phyloP scores from a whole-genome alignment of 2,888 invertebrate species.

The Ethmia dodecea region DNA sequence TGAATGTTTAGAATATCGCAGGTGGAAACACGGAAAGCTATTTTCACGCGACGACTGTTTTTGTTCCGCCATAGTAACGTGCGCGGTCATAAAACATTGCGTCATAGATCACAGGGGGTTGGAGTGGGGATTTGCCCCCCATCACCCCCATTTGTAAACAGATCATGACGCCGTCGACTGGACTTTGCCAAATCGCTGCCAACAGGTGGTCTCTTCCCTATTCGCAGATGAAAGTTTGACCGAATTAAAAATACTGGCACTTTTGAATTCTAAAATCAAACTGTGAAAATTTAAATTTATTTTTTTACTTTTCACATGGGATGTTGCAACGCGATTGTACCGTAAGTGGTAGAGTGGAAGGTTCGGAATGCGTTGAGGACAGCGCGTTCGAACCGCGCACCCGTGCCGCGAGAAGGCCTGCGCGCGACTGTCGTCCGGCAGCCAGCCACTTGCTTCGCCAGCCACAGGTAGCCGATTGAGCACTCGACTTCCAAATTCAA shows the following conservation, averaged over 20 bases:
- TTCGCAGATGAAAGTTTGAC: background rate
- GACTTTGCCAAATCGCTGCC: constrained; percentile 59
- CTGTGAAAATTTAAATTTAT: too few relatives aligned
- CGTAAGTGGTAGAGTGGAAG: constrained; percentile 7
- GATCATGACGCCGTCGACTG: constrained; percentile 63
- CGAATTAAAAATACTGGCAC: background rate
- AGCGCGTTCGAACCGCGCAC: constrained; percentile 50
- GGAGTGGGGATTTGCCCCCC: constrained; percentile 38
- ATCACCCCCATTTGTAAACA: constrained; percentile 66
- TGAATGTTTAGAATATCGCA: constrained; percentile 42
- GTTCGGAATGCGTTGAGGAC: constrained; percentile 40
- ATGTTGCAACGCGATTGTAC: background rate
- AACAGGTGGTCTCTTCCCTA: constrained; percentile 60
- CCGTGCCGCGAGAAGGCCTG: constrained; percentile 69
- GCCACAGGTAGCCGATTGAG: constrained; percentile 64
- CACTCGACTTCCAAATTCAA: constrained; percentile 43
- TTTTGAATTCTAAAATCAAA: too few relatives aligned
- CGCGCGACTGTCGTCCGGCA: constrained; percentile 62
- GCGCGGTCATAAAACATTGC: constrained; percentile 64
- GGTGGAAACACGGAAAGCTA: constrained; percentile 65
- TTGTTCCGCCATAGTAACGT: constrained; percentile 71
- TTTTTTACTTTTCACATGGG: background rate
- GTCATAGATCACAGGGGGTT: constrained; percentile 54
- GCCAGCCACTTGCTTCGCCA: constrained; percentile 44
- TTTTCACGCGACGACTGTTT: constrained; percentile 60